Base-by-base conservation (phyloP, 2,888 invertebrate genomes). In the Hypercompe scribonia region DNA sequence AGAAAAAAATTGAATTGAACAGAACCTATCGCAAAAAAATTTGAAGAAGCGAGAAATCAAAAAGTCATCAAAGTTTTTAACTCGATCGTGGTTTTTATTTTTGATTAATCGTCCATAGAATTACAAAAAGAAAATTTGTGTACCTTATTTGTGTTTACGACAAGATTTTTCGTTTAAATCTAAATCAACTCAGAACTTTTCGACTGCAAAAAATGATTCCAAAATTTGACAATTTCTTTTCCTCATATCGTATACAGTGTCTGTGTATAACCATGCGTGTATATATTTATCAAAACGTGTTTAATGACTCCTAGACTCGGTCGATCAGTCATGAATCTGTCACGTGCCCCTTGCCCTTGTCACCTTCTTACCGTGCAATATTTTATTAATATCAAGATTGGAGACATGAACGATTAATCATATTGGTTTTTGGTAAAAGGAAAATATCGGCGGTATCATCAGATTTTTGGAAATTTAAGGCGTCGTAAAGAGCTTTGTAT, bases 361-460 rank as follows among this genome's bases (percentile, higher is more conserved):
- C 69, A 58, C 58, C 31, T 69, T 69, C 28, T 58, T 58, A 31
- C 69, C 61, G 61, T 69, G 69, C 39, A 21, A 61, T 61, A 69
- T 68, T 68, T 68, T 68, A 68, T 69, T 69, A 69, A 69, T 69
- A 69, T 61, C 69, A 58, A 69, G 42, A 69, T 69, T 69, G 69
- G 69, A 31, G 69, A 69, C 69, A 39, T 39, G 24, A 31, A 61
- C 61, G 69, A 69, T 69, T 69, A 61, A 69, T 69, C 69, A 69
- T 69, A 64, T 46, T 70, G 64, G 34, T n/a, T 64, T 64, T 46
- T 33, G 50, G n/a, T 42, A 70, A 70, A 42, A 50, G 46, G 70
- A 33, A 65, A 70, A 70, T 70, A 70, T 31, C 31, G 70, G 46
- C n/a, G 46, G 33, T 64, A 34, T 50, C 46, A 50, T 64, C 33